A percentile compares a stretch with the other conserved stretches of the same genome.
Evolutionary conservation across 2,797 vertebrate species (phyloP).

Genomic region (Danio kyathit): DNA sequence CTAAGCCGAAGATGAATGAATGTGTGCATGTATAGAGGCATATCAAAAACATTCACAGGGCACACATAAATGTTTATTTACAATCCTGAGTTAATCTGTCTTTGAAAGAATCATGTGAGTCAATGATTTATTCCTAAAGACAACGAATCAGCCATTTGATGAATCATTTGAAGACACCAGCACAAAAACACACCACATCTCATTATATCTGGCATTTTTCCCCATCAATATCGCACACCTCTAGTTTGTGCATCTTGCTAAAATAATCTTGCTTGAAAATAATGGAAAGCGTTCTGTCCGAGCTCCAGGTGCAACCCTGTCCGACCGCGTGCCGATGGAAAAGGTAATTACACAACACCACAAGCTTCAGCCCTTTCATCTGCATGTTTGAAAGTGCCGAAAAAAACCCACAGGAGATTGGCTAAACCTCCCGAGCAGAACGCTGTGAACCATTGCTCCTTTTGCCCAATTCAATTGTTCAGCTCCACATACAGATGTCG

Average conservation of each 20-base stretch:
- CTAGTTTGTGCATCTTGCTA: constrained; percentile 5
- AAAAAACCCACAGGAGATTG: constrained; percentile 16
- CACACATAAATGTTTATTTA: too few relatives aligned
- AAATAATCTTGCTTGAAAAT: constrained; percentile 36
- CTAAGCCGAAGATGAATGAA: too few relatives aligned
- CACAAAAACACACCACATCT: too few relatives aligned
- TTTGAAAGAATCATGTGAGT: too few relatives aligned
- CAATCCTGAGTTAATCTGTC: too few relatives aligned
- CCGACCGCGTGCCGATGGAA: constrained; percentile 54
- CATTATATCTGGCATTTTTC: too few relatives aligned
- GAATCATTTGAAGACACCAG: too few relatives aligned
- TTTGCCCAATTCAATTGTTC: constrained; percentile 60
- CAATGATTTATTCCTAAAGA: too few relatives aligned
- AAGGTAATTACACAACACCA: constrained; percentile 69
- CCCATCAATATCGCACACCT: too few relatives aligned
- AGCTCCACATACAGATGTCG: constrained; percentile 65
- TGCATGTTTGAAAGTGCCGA: constrained; percentile 30
- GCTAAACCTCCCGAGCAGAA: constrained; percentile 26
- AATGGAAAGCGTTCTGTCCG: constrained; percentile 62
- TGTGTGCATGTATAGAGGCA: too few relatives aligned
- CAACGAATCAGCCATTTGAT: too few relatives aligned
- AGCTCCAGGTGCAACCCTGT: constrained; percentile 67
- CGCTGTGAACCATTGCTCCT: constrained; percentile 43
- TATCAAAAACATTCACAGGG: too few relatives aligned
- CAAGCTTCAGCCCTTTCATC: constrained; percentile 55